Evolutionary conservation across 2,113 vertebrate genomes (phyloP), one percentile per base, ranked within the genome.

Genomic region (Chlamydotis undulata): DNA sequence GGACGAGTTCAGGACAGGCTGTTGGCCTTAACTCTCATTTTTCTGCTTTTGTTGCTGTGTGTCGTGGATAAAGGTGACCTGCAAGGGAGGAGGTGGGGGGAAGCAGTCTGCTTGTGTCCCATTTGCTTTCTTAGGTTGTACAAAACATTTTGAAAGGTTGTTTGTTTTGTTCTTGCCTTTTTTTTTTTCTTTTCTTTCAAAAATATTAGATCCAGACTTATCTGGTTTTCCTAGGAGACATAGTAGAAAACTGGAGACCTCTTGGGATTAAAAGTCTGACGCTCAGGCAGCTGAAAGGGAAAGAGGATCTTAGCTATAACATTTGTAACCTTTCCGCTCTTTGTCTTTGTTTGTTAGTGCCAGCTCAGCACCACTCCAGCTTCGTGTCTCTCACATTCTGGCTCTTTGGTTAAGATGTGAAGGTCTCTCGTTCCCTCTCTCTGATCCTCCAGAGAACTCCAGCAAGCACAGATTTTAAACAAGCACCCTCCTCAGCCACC

Each of bases 11-110:
- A 96, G 95, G 95, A 95, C 91, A 76, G 89, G 78, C 93, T 95
- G 81, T 65, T 94, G 94, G 91, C 84, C 94, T 93, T 55, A 85
- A 82, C 94, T 96, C 95, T 95, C 91, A 94, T 95, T 94, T 90
- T 50, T 56, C 93, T 94, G 91, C 94, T 88, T 96, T 96, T 95
- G 92, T 97, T 94, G 91, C 95, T 53, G 14, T 53, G 61, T 96
- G 95, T 93, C 95, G 41, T n/a, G 91, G 94, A 92, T 94, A 97
- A 96, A 96, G 94, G 96, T 95, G 96, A 97, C 96, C 95, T 95
- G 93, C 73, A 25, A 87, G 49, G 69, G 31, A 50, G 74, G 89
- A 24, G 64, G 43, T 4, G 14, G 33, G 16, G 33, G 19, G 52
- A 53, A 17, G 28, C 23, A 0, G 31, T 69, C 89, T 84, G 77